Evolutionary conservation across 2,888 invertebrate species (phyloP).

Genomic region (Amphipoea oculea): DNA sequence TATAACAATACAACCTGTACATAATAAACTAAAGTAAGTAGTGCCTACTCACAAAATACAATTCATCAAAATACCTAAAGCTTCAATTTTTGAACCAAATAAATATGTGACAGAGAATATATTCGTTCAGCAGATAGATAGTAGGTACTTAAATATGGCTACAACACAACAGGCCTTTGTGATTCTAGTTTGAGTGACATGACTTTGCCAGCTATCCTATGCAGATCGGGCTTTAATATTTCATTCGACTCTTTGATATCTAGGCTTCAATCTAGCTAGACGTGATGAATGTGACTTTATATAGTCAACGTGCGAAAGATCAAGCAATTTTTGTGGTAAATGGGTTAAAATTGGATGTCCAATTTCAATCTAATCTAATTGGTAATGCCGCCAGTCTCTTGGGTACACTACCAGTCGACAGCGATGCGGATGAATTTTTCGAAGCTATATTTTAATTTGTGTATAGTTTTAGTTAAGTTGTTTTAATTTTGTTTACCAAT

Average conservation of each 20-base stretch:
- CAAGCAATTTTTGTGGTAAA: neutral
- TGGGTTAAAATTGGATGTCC: neutral
- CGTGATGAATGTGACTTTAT: constrained; percentile 31
- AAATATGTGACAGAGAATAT: constrained; percentile 22
- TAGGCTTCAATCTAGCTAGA: constrained; percentile 37
- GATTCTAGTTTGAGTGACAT: constrained; percentile 59
- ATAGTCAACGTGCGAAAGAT: neutral
- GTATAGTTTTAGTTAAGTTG: too few species aligned
- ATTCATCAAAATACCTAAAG: neutral
- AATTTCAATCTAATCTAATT: neutral
- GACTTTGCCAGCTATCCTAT: constrained; percentile 56
- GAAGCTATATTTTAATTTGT: too few species aligned
- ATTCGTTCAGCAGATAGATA: constrained; percentile 21
- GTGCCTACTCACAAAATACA: neutral
- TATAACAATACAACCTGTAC: neutral
- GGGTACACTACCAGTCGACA: too few species aligned
- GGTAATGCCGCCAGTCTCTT: too few species aligned
- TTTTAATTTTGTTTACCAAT: too few species aligned
- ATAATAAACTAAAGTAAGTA: too few species aligned
- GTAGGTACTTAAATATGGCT: constrained; percentile 51
- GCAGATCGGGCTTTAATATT: constrained; percentile 66
- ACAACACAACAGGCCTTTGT: constrained; percentile 62
- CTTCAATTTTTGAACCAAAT: constrained; percentile 10
- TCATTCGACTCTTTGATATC: constrained; percentile 66
- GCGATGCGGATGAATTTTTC: too few species aligned